phyloP scores from a whole-genome alignment of 1,140 invertebrate species.

The Zaprionus davidi region DNA sequence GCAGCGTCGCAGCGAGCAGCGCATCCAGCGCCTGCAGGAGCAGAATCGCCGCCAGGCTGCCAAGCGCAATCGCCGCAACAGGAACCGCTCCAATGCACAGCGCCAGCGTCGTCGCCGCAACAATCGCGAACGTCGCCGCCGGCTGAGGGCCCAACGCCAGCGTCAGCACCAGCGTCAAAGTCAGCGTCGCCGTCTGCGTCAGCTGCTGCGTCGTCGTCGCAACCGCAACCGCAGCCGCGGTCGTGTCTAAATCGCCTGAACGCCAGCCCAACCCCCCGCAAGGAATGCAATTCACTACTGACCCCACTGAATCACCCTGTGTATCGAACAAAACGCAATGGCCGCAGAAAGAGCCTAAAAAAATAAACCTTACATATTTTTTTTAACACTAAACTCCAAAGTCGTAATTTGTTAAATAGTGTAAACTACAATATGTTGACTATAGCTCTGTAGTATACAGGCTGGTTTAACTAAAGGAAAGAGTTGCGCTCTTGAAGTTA shows the following conservation, averaged over 20 bases:
- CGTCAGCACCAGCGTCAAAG: constrained; percentile 36
- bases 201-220: constrained; percentile 49
- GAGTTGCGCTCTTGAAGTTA: too few species aligned
- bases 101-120: constrained; percentile 54
- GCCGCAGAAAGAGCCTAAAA: constrained; percentile 22
- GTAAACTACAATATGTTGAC: neutral
- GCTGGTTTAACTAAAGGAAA: too few species aligned
- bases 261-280: neutral
- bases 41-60: constrained; percentile 34
- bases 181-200: constrained; percentile 51
- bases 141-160: constrained; percentile 46
- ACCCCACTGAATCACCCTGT: constrained; percentile 12
- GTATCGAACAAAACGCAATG: constrained; percentile 21
- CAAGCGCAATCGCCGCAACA: constrained; percentile 45
- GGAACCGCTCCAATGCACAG: constrained; percentile 29
- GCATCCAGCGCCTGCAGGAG: constrained; percentile 33
- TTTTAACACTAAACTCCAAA: constrained; percentile 4
- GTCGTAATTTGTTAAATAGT: neutral
- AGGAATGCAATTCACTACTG: neutral
- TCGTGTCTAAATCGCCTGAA: neutral
- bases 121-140: constrained; percentile 37
- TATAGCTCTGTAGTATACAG: too few species aligned
- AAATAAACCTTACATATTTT: constrained; percentile 30
- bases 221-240: constrained; percentile 21
- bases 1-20: constrained; percentile 40